Conservation (phyloP, 2,113 vertebrate species). For the Sylvia atricapilla region DNA sequence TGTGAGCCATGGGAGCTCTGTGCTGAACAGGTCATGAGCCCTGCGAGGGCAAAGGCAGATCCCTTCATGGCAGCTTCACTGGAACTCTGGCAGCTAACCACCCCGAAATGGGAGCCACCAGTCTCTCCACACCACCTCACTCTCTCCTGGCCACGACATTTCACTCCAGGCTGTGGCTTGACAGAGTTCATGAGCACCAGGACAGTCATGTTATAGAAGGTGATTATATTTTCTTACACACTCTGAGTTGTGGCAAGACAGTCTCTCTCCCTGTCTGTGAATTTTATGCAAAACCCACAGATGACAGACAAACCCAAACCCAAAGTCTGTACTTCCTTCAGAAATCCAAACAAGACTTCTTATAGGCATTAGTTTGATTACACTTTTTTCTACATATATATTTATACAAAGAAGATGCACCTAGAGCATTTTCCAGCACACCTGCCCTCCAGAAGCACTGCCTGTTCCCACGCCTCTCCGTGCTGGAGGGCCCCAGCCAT, state of each 20-base stretch:
- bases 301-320: neutral
- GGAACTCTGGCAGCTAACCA: neutral
- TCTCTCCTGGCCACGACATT: neutral
- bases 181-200: neutral
- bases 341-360: neutral
- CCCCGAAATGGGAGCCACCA: neutral
- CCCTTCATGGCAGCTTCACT: neutral
- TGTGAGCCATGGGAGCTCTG: neutral
- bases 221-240: accelerated
- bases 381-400: neutral
- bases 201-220: neutral
- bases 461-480: neutral
- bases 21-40: neutral
- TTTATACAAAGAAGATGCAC: neutral
- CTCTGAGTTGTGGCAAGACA: neutral
- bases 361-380: neutral
- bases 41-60: neutral
- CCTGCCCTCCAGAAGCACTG: neutral
- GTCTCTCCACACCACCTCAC: neutral
- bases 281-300: neutral
- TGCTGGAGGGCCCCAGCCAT: neutral
- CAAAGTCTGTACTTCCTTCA: neutral
- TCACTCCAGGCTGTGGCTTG: neutral
- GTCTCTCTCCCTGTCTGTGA: neutral
- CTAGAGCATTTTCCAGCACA: neutral